Evolutionary conservation across 2,888 invertebrate genomes (phyloP), one percentile per base, ranked within the genome.

Genomic region (Scaptomyza tumidula): DNA sequence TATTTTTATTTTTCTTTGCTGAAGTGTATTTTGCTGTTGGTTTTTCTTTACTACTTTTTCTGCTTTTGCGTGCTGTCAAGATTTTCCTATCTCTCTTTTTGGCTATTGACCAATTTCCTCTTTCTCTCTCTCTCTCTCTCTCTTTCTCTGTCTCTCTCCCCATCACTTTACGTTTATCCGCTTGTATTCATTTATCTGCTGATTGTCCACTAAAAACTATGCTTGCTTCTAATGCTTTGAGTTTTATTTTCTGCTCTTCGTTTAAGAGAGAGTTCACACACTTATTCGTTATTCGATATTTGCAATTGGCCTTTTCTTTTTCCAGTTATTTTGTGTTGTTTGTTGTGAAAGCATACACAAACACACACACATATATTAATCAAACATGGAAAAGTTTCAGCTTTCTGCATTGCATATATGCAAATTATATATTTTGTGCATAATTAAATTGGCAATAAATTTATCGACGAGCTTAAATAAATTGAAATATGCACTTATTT

Each of bases 191-290:
- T 72, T 81, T 68, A 67, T 78, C 71, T 80, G 80, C 85, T 86
- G 85, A 86, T 86, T 86, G 85, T 86, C 85, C 85, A 87, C 85
- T 86, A 86, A 86, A 80, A 86, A 86, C 85, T 86, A 86, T 83
- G 81, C 75, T 85, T 78, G 75, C 74, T 77, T 71, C 72, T 61
- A 60, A 69, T 79, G 68, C 71, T 68, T 53, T 60, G 45, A 56
- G 56, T 59, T 69, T 59, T 52, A 49, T 55, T 45, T 52, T 53
- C 39, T 63, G 52, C 58, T 72, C 50, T 65, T 64, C 62, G 60
- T 59, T 9, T 1, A 10, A 19, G 35, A 50, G 35, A 31, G 58
- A 65, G 52, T 71, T 75, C 19, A 35, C 19, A 7, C 9, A 1
- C 31, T 50, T 10, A 13, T 4, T 4, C 33, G 10, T 44, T 63